Evolutionary conservation across 2,888 invertebrate genomes (phyloP), one percentile per base, ranked within the genome.

Genomic region (Alloscopus bannaensis): DNA sequence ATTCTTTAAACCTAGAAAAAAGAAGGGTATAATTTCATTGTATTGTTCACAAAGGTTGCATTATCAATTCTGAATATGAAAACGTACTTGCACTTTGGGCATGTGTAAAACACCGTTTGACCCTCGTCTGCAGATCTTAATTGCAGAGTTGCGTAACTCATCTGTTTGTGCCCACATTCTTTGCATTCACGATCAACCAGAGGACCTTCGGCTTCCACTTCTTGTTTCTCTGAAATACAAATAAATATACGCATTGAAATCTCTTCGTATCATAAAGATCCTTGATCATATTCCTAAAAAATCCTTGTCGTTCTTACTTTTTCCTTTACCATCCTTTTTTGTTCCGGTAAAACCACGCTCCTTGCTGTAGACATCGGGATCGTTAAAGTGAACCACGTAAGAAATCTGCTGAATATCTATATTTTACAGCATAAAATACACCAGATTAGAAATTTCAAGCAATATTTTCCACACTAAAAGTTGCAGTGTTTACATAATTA

Each of bases 111-210:
- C 1, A 99, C 97, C 0, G 99, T 99, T 89, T 99, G 99, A 0
- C 99, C 99, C 92, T 99, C 99, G 92, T 99, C 99, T 22, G 98
- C 99, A 0, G 98, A 98, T 85, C 99, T 90, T 28, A 99, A 90
- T 88, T 99, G 99, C 66, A 97, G 89, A 0, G 99, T 98, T 3
- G 97, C 95, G 88, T 98, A 99, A 0, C 95, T 95, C 97, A 98
- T 98, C 87, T 93, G 93, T 45, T 95, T 94, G 87, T 96, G 92
- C 0, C 93, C 93, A 90, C 99, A 99, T 88, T 94, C 94, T 0
- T 94, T 92, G 88, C 99, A 96, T 87, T 91, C 92, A 75, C 95
- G 89, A 82, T 95, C 95, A 0, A 95, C 94, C 6, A 94, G 88
- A 0, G 95, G 95, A 0, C 96, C 95, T 65, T 94, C 94, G 0